Base-by-base conservation (phyloP, 2,113 vertebrate genomes). In the Albula glossodonta region DNA sequence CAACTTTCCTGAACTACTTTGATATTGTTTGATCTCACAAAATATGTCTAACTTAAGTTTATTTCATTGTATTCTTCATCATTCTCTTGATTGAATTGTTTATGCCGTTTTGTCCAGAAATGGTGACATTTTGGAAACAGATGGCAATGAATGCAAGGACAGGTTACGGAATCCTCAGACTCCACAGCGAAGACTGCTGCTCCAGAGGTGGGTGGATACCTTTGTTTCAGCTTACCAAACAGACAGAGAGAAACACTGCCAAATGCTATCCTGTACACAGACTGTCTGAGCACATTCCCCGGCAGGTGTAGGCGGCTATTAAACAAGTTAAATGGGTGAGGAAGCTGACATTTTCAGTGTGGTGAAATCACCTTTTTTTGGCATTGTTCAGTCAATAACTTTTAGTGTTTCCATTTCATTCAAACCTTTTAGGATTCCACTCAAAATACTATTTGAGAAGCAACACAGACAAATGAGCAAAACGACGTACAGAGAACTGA, bases 401-500 rank as follows among this genome's bases (percentile, higher is more conserved):
- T 22, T 22, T 74, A n/a, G 1, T 74, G 70, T 74, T 31, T 31
- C 22, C n/a, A 31, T 31, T 74, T 10, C 70, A 31, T 74, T 74
- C n/a, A 31, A 22, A 74, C 70, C 1, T 8, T 22, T 74, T 25
- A 74, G n/a, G 22, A 74, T 74, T 17, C 31, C 5, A 31, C 9
- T 74, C n/a, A 5, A 7, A 22, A 74, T 25, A 19, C 84, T 50
- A 52, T 13, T 3, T 19, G 41, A 4, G 31, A 80, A 12, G 56
- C 41, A 84, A 80, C 56, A 84, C 63, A 85, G 70, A 85, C 83
- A 83, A 19, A 91, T 70, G 51, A 13, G 41, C 4, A 86, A 17
- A 31, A 15, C 17, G 17, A 41, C 7, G 81, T 5, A 41, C 12
- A 53, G 51, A 57, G 51, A 48, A 10, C 49, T 15, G 49, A 41